These are phyloP conservation scores for Columba guinea DNA, from an alignment of 2,797 vertebrate species.

Conservation along the genomic window DNA sequence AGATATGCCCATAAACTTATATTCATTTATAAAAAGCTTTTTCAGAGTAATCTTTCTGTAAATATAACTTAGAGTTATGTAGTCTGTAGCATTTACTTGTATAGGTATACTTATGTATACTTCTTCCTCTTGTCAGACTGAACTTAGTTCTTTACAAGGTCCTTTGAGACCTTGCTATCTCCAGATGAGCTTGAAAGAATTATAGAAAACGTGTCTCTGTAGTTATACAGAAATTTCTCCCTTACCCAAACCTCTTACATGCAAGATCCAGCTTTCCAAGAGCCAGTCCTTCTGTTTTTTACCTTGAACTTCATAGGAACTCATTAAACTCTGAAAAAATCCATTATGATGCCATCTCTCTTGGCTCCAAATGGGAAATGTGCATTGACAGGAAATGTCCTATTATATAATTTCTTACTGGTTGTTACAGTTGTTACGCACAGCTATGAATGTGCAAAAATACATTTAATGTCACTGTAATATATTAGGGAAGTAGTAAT, in stretches of 20 bases:
- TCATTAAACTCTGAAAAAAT: slow-evolving; percentile 17
- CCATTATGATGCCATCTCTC: not conserved
- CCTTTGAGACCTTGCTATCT: not conserved
- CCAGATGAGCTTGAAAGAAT: not conserved
- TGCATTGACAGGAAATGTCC: not conserved
- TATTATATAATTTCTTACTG: not conserved
- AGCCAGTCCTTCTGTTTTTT: not conserved
- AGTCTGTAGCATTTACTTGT: not conserved
- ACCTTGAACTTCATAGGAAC: not conserved
- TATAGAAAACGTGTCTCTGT: not conserved
- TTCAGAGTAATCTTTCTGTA: not conserved
- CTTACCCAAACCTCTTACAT: not conserved
- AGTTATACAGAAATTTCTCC: not conserved
- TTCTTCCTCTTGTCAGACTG: not conserved
- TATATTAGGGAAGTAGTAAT: not conserved
- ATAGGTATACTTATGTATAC: not conserved
- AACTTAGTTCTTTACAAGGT: not conserved
- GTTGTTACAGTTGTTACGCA: not conserved
- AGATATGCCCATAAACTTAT: not conserved
- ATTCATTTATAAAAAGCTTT: not conserved
- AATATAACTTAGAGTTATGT: not conserved
- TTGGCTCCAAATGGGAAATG: not conserved
- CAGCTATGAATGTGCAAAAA: not conserved
- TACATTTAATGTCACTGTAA: not conserved
- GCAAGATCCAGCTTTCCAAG: not conserved